phyloP scores from a whole-genome alignment of 2,797 vertebrate genomes.

The Tokudaia tokunoshimensis region DNA sequence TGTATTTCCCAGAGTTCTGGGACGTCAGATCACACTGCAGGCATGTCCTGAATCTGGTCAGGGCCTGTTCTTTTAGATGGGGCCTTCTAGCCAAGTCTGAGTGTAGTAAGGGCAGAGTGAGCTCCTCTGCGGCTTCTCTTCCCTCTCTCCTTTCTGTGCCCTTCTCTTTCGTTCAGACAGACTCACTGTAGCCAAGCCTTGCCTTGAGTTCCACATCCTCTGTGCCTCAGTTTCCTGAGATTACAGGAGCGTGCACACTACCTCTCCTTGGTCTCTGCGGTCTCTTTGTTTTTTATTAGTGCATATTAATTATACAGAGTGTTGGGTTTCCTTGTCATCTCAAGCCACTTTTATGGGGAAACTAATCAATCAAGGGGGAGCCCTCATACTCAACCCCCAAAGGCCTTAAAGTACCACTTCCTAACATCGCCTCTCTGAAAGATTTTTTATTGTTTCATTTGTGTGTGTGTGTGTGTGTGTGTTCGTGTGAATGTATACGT shows the following conservation, averaged over 20 bases:
- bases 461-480: not conserved
- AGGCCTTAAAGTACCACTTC: not conserved
- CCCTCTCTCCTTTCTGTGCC: no score
- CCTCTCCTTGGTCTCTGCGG: not conserved
- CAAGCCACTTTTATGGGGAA: not conserved
- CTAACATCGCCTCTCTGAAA: not conserved
- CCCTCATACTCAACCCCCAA: not conserved
- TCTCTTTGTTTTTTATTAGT: not conserved
- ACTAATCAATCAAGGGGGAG: not conserved
- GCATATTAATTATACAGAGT: not conserved
- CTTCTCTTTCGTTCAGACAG: no score
- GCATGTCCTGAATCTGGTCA: not conserved
- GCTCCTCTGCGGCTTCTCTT: no score
- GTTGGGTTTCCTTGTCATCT: not conserved
- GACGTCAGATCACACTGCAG: not conserved
- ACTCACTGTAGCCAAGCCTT: not conserved
- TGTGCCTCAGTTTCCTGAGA: not conserved
- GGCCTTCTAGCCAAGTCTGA: not conserved
- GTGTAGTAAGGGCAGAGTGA: fast-evolving
- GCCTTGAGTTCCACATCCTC: not conserved
- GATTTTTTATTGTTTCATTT: not conserved
- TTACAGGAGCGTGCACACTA: not conserved
- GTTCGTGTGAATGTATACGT: fast-evolving
- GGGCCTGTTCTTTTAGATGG: not conserved
- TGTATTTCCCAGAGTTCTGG: not conserved